A percentile compares a stretch with the other conserved stretches of the same genome.
These are phyloP conservation scores for Dendrolimus pini DNA, from an alignment of 2,888 invertebrate genomes.

Conservation along the genomic window DNA sequence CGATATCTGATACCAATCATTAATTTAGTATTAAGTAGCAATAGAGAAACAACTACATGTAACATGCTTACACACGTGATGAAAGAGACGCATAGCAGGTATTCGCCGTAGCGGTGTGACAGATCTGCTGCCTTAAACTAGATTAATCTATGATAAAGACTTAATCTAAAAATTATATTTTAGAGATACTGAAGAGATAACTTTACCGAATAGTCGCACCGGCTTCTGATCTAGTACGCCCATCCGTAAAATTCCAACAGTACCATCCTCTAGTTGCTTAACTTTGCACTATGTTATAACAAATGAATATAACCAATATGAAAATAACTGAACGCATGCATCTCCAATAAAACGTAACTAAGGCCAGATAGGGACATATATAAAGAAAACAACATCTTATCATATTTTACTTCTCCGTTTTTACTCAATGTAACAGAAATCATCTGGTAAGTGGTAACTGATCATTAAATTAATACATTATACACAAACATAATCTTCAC, in stretches of 20 bases:
- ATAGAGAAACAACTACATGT: conserved; percentile 1
- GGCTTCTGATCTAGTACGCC: conserved; percentile 6
- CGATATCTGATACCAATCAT: background rate
- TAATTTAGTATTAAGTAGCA: background rate
- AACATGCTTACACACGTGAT: conserved; percentile 28
- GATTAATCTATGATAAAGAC: conserved; percentile 54
- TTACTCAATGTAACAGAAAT: conserved; percentile 72
- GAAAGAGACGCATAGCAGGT: conserved; percentile 49
- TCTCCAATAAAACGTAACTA: conserved; percentile 23
- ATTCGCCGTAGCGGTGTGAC: conserved; percentile 63
- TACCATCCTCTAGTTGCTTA: conserved; percentile 28
- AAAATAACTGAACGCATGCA: conserved; percentile 31
- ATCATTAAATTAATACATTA: conserved; percentile 63
- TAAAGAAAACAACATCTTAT: conserved; percentile 68
- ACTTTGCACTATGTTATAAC: conserved; percentile 55
- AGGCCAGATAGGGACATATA: conserved; percentile 45
- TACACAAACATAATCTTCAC: conserved; percentile 63
- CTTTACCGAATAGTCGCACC: too few species aligned
- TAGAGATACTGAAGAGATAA: background rate
- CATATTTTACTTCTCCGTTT: conserved; percentile 59
- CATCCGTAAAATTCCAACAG: conserved; percentile 11
- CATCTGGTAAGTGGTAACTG: conserved; percentile 73
- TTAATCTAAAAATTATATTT: conserved; percentile 30
- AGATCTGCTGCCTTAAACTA: conserved; percentile 67
- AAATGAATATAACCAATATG: conserved; percentile 35